Base-by-base conservation (phyloP, 2,888 invertebrate species). In the Drosophila koepferae region DNA sequence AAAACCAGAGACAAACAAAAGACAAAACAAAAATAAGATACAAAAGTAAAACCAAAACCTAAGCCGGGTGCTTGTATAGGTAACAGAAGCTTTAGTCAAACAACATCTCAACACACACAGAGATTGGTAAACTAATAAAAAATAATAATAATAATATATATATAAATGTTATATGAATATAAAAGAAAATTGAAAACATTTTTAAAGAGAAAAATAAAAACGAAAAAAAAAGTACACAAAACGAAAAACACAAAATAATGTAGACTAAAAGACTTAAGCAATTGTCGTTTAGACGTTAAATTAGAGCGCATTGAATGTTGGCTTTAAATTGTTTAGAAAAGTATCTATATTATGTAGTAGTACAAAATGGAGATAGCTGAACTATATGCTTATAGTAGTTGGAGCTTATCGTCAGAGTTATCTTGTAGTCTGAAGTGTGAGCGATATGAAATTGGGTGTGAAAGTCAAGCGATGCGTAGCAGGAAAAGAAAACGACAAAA, bases 201-300 rank as follows among this genome's bases (percentile, higher is more conserved):
- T 10, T 12, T 41, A 49, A 59, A 58, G 40, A 72, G 49, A 63
- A 18, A 23, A 6, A 44, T 28, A 44, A 59, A 56, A 28, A 71
- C 40, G 53, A 28, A 40, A 18, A 71, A 49, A 64, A 23, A 31
- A 6, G 41, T 36, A 67, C 40, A 55, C 43, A 31, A 20, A 34
- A 6, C 31, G 43, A 60, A 59, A 43, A 72, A 51, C 56, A 48
- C 61, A 70, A 75, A 62, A 61, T 75, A 84, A 82, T 81, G 91
- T 91, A 91, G 91, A 91, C 89, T 91, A 92, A 87, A 91, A 91
- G 91, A 91, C 91, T 91, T 91, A 91, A 91, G 92, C 91, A 92
- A 91, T 92, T 92, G 91, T 92, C 92, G 86, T 79, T 84, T 89
- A 85, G 91, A 92, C 92, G 91, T 91, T 91, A 92, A 92, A 91